Evolutionary conservation across 2,113 vertebrate genomes (phyloP).

Genomic region (Coptodon rendalli): DNA sequence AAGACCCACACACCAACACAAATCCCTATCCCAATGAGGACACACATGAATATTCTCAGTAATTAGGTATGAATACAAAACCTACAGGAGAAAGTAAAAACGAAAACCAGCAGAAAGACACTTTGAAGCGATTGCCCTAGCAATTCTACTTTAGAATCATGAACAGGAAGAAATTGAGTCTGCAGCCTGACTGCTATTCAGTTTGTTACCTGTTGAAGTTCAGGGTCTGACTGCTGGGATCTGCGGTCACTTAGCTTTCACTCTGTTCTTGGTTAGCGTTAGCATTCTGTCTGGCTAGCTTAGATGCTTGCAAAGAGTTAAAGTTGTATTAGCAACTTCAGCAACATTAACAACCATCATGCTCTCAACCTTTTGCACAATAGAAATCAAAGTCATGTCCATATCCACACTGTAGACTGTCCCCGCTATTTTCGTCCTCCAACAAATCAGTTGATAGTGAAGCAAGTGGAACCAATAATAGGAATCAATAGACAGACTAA

Average conservation of each 20-base stretch:
- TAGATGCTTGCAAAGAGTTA: neutral
- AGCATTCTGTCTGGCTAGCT: neutral
- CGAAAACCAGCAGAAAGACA: neutral
- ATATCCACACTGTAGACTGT: neutral
- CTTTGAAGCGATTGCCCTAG: neutral
- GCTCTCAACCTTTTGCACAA: neutral
- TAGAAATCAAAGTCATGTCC: neutral
- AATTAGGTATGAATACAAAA: neutral
- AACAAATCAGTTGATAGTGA: neutral
- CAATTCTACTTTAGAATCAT: neutral
- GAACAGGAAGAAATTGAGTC: neutral
- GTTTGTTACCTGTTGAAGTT: neutral
- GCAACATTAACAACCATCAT: fast-evolving
- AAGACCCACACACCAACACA: neutral
- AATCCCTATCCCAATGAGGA: neutral
- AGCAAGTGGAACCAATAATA: neutral
- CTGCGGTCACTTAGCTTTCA: fast-evolving
- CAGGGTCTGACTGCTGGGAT: neutral
- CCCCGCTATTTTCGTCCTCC: fast-evolving
- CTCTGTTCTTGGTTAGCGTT: neutral
- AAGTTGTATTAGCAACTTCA: neutral
- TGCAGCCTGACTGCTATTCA: neutral
- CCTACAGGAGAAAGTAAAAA: neutral
- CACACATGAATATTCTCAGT: neutral
- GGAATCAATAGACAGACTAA: fast-evolving